Evolutionary conservation across 2,797 vertebrate species (phyloP).

Genomic region (Pitangus sulphuratus): DNA sequence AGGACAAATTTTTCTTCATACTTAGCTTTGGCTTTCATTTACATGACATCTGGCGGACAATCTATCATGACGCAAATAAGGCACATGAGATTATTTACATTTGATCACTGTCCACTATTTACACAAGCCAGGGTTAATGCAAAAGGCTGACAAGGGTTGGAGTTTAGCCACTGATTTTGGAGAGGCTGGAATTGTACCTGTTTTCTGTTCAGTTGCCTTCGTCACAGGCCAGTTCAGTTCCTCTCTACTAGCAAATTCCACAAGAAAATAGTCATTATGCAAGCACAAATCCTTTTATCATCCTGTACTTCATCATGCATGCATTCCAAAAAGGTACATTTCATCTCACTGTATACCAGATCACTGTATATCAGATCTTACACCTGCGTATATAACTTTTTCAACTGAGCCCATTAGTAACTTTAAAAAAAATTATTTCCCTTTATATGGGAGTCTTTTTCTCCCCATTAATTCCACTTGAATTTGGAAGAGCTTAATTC

Average conservation of each 20-base stretch:
- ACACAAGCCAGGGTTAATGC: constrained; percentile 21
- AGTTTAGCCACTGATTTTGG: not conserved
- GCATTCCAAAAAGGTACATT: constrained; percentile 6
- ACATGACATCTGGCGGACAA: constrained; percentile 33
- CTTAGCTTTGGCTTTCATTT: constrained; percentile 61
- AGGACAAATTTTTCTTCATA: constrained; percentile 54
- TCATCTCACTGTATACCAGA: not conserved
- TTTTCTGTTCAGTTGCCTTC: not conserved
- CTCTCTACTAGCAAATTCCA: constrained; percentile 14
- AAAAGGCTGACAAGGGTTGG: not conserved
- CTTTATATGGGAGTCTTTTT: not conserved
- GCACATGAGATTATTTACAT: not conserved
- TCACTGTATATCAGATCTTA: not conserved
- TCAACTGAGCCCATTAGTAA: not conserved
- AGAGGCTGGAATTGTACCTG: not conserved
- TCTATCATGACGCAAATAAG: constrained; percentile 34
- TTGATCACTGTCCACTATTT: constrained; percentile 41
- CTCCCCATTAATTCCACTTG: not conserved
- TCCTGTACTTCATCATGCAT: not conserved
- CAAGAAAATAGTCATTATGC: constrained; percentile 43
- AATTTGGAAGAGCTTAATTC: not conserved
- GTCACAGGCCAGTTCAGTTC: not conserved
- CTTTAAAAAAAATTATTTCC: not conserved
- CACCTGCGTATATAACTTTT: not conserved
- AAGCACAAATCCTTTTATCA: constrained; percentile 13